Percentiles rank a stretch among this genome's conserved stretches.
Conservation (phyloP, 1,140 invertebrate species). For the Drosophila tristis region DNA sequence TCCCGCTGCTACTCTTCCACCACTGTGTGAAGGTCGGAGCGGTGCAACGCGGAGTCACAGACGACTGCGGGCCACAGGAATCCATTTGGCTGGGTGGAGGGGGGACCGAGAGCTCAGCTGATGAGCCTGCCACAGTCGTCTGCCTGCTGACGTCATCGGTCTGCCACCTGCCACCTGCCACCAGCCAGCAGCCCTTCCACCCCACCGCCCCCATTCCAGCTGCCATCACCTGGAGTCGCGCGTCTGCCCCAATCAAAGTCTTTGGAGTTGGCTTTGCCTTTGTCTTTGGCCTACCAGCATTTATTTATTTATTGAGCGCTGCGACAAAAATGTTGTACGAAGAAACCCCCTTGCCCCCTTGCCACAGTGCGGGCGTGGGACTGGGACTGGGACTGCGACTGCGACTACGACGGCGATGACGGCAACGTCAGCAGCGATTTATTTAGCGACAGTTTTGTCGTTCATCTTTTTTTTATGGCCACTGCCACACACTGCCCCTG, state of each 20-base stretch:
- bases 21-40: conserved; percentile 53
- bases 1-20: neutral
- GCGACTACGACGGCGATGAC: neutral
- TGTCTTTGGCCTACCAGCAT: conserved; percentile 48
- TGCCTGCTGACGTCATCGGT: conserved; percentile 62
- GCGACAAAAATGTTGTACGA: conserved; percentile 63
- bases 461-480: conserved; percentile 76
- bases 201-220: conserved; percentile 11
- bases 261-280: conserved; percentile 6
- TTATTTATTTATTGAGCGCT: conserved; percentile 77
- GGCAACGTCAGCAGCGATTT: conserved; percentile 72
- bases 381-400: neutral
- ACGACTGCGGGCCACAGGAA: conserved; percentile 49
- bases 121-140: conserved; percentile 48
- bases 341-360: neutral
- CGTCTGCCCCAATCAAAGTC: too few species aligned
- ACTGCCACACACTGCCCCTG: conserved; percentile 28
- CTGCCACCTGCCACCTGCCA: conserved; percentile 25
- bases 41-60: conserved; percentile 2
- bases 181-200: neutral
- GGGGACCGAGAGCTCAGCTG: conserved; percentile 20
- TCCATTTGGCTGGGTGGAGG: conserved; percentile 42
- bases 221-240: conserved; percentile 21
- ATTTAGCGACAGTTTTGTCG: conserved; percentile 70
- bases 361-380: too few species aligned